Evolutionary conservation across 30 jellyfish, hydroid and myxozoan genomes (phyloP), one percentile per base, ranked within the genome.

Genomic region (Catostylus mosaicus): DNA sequence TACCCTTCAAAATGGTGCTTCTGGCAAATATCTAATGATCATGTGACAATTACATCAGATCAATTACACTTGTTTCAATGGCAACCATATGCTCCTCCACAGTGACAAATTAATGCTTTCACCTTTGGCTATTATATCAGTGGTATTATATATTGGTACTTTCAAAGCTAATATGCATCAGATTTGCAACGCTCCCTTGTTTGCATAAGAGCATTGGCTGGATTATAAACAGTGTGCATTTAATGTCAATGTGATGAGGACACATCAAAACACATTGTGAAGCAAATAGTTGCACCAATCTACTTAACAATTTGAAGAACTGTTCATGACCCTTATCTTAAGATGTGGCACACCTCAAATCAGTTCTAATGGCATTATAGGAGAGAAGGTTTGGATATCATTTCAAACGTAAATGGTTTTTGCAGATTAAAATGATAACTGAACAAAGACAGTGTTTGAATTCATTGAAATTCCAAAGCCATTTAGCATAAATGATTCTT

Each of bases 331-430:
- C 14, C 7, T 40, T n/a, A 27, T 6, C 71, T 16, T 16, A 43
- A 6, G 8, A 16, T 59, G 71, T 59, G 71, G 71, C 20, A 59
- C 36, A 59, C 71, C 71, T 4, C 71, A 59, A 59, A 59, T 11
- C 2, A 59, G 37, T 18, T 3, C 5, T 23, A 52, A 59, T 59
- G 26, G 71, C 11, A 59, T 11, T 37, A 59, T 48, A 48, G 14
- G 14, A 4, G 20, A 48, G 63, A 48, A 48, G 63, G 24, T 16
- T 48, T 48, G 63, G 24, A 48, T 27, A 48, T 48, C 63, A 9
- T 48, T 48, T 48, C 63, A 48, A 3, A 16, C 20, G 63, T 4
- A 48, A 48, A 2, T 2, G 3, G 63, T 16, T 48, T 27, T 48
- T 48, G 63, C 63, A 48, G 14, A 48, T 48, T 27, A 48, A 48